Conservation (phyloP, 2,113 vertebrate genomes). For the Odobenus rosmarus region DNA sequence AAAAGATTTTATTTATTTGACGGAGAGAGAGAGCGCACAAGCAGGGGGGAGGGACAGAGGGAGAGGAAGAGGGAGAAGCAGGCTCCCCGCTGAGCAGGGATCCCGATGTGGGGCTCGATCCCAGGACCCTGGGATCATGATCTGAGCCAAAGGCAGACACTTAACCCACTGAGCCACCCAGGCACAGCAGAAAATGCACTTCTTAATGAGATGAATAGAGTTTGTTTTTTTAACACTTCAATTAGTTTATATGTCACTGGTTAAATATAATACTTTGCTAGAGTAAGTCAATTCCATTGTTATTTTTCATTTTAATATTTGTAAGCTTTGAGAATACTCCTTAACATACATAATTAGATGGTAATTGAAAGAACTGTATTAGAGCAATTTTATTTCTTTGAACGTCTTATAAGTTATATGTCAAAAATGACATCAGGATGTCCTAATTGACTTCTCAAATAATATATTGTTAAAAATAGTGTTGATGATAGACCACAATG, state of each 20-base stretch:
- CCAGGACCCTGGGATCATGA: background rate
- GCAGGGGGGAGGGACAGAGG: background rate
- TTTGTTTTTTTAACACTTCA: background rate
- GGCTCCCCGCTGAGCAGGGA: background rate
- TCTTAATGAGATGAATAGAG: background rate
- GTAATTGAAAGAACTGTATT: background rate
- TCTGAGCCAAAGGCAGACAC: background rate
- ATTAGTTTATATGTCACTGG: background rate
- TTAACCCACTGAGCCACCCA: background rate
- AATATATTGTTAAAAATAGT: constrained; percentile 9
- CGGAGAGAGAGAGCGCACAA: background rate
- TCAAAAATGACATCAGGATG: constrained; percentile 8
- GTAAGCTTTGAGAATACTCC: background rate
- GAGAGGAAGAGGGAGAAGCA: background rate
- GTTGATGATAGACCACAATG: background rate
- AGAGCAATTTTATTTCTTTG: constrained; percentile 5
- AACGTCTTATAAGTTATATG: background rate
- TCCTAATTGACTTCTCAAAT: constrained; percentile 12
- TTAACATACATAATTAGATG: background rate
- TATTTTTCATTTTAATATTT: constrained; percentile 32
- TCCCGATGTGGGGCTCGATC: background rate
- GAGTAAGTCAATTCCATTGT: background rate
- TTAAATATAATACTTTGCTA: background rate
- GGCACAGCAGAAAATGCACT: background rate
- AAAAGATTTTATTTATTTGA: background rate